These are phyloP conservation scores for Proales similis DNA, from an alignment of 1,140 invertebrate species.

Conservation along the genomic window DNA sequence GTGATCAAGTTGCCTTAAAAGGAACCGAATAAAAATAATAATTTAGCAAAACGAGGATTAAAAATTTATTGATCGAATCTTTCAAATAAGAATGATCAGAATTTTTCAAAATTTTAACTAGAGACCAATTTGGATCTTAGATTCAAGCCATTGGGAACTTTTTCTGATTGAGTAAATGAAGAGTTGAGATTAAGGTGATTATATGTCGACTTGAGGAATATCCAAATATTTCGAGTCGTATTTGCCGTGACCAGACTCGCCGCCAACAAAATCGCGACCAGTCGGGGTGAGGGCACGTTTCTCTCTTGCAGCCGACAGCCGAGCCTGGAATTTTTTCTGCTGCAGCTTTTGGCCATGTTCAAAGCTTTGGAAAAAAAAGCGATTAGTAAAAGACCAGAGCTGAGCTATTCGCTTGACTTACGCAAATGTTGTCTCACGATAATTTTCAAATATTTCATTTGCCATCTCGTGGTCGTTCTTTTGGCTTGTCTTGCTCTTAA, in stretches of 20 bases:
- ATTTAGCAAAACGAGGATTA: no score
- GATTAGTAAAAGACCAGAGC: no score
- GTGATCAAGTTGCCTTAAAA: no score
- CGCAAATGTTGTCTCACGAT: slow-evolving; percentile 12
- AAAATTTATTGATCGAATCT: neutral
- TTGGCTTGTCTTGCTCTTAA: slow-evolving; percentile 4
- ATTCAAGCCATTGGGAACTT: no score
- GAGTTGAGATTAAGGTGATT: neutral
- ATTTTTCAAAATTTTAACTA: neutral
- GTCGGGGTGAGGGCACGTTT: no score
- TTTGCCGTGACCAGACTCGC: no score
- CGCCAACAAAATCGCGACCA: no score
- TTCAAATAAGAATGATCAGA: neutral
- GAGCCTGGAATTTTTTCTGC: slow-evolving; percentile 24
- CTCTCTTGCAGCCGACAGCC: slow-evolving; percentile 18
- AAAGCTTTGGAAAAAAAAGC: slow-evolving; percentile 4
- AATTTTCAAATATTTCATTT: slow-evolving; percentile 29
- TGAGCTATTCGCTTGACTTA: no score
- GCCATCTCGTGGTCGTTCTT: slow-evolving; percentile 27
- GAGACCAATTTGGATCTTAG: no score
- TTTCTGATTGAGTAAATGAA: no score
- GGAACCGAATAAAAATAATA: no score
- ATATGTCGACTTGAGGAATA: slow-evolving; percentile 22
- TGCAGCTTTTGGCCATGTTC: slow-evolving; percentile 26
- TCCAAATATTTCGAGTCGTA: slow-evolving; percentile 1